Conservation (phyloP, 1,140 invertebrate genomes). For the Drosophila cardini region DNA sequence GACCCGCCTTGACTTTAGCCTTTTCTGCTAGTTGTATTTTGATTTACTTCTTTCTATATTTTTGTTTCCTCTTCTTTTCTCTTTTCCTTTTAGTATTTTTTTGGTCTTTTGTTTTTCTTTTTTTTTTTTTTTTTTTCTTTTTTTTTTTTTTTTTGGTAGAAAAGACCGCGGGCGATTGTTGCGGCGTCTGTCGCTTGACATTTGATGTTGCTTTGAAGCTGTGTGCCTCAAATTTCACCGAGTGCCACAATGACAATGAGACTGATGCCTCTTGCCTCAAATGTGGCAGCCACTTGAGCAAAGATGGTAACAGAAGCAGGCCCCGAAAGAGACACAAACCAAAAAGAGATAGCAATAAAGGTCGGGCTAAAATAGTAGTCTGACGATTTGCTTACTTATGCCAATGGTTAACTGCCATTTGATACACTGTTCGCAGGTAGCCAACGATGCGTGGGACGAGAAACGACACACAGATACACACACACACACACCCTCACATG, state of each 20-base stretch:
- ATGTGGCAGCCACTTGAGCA: conserved; percentile 43
- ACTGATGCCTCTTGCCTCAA: conserved; percentile 3
- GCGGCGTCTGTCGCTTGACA: conserved; percentile 57
- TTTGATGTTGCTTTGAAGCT: conserved; percentile 56
- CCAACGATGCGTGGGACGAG: conserved; percentile 29
- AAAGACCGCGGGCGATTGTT: conserved; percentile 19
- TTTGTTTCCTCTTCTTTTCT: conserved; percentile 10
- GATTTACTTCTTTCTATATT: conserved; percentile 5
- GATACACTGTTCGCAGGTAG: conserved; percentile 44
- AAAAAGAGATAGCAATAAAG: neutral
- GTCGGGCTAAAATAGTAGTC: conserved; percentile 20
- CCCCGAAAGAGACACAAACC: neutral
- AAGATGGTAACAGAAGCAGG: conserved; percentile 12
- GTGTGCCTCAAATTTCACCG: conserved; percentile 68
- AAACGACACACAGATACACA: conserved; percentile 1
- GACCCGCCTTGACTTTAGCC: no score
- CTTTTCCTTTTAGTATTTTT: conserved; percentile 10
- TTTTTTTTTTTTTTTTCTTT: conserved; percentile 4
- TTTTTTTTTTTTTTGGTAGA: conserved; percentile 9
- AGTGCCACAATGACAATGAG: conserved; percentile 56
- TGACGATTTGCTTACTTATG: conserved; percentile 31
- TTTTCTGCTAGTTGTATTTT: neutral
- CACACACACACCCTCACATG: conserved; percentile 4
- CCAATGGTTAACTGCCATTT: conserved; percentile 43
- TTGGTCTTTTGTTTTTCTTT: conserved; percentile 3